Base-by-base conservation (phyloP, 2,797 vertebrate genomes). In the Chelidonichthys spinosus region DNA sequence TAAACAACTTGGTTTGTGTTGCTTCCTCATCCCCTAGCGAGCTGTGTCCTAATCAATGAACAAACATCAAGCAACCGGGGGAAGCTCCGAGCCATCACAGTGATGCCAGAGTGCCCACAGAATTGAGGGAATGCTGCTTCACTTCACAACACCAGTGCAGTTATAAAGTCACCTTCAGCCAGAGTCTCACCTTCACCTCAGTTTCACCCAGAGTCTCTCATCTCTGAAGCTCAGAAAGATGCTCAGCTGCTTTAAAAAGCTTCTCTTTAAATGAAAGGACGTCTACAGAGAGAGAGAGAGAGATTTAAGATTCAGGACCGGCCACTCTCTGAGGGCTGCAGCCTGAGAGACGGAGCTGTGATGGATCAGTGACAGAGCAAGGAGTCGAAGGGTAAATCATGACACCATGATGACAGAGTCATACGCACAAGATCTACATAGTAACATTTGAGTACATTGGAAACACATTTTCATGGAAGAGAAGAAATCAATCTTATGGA, bases 261-360 rank as follows among this genome's bases (percentile, higher is more conserved):
- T 25, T 58, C 69, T 74, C 52, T 78, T 74, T 65, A 47, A 49
- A 59, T 71, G 36, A 82, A 74, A 82, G 76, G 46, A 63, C 3
- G 17, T 79, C 72, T 69, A 54, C 66, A 4, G 63, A 14, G 70
- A 67, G 44, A 10, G 58, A 10, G 58, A 44, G 25, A 52, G 11
- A 0, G 59, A 17, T 70, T 70, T 62, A 42, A 70, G 74, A 74
- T 44, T 61, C 43, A 62, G 65, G 54, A 63, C 33, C 32, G 33
- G 42, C 40, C 15, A 9, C 42, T 69, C 62, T 70, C 46, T 9
- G 47, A 64, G 42, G 63, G 50, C 63, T 14, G 14, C 72, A n/a
- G 35, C 46, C 68, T 18, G 46, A 54, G 68, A 59, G 53, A 72
- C 40, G 25, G 11, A 44, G 62, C 56, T 33, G 52, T 4, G 39